A percentile compares a stretch with the other conserved stretches of the same genome.
These are phyloP conservation scores for Arremon aurantiirostris DNA, from an alignment of 2,797 vertebrate species.

Conservation along the genomic window DNA sequence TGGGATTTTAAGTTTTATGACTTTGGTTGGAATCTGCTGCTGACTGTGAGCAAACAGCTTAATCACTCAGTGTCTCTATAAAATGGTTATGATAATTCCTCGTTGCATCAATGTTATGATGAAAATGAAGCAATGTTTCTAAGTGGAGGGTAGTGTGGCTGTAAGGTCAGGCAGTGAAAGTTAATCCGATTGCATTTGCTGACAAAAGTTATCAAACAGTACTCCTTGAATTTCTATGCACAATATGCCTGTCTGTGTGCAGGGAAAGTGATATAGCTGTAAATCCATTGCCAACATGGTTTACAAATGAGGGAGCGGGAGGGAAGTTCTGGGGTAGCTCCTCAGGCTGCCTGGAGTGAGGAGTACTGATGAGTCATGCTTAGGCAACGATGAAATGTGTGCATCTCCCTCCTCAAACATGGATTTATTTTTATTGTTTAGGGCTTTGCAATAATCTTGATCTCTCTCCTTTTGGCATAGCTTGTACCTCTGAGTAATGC, in stretches of 20 bases:
- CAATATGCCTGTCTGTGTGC: not conserved
- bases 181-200: not conserved
- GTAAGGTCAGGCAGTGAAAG: not conserved
- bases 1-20: not conserved
- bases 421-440: slow-evolving; percentile 16
- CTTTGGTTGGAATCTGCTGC: not conserved
- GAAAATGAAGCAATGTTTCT: not conserved
- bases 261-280: not conserved
- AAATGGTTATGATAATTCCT: not conserved
- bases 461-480: not conserved
- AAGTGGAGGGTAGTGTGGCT: not conserved
- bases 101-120: not conserved
- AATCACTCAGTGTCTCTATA: not conserved
- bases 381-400: not conserved
- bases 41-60: not conserved
- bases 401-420: not conserved
- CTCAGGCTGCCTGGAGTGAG: not conserved
- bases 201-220: not conserved
- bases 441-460: not conserved
- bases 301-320: not conserved
- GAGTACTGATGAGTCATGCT: slow-evolving; percentile 4
- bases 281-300: rapidly evolving
- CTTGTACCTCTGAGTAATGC: slow-evolving; percentile 18
- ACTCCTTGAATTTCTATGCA: not conserved
- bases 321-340: not conserved